A percentile compares a stretch with the other conserved stretches of the same genome.
Evolutionary conservation across 2,797 vertebrate genomes (phyloP).

Genomic region (Sparidentex hasta): DNA sequence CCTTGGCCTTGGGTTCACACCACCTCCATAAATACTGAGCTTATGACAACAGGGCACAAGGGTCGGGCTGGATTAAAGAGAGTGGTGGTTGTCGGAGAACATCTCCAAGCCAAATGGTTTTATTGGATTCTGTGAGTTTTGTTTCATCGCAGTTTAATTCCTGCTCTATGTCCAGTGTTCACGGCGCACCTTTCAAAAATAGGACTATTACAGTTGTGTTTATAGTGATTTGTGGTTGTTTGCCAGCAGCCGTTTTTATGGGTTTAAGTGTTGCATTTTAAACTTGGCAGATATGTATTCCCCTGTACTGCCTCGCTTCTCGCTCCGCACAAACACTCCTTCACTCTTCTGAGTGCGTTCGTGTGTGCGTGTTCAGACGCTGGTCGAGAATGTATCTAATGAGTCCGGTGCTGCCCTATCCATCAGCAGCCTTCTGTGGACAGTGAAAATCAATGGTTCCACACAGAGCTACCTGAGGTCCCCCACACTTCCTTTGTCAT

Average conservation of each 20-base stretch:
- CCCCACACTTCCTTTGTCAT: slow-evolving; percentile 86
- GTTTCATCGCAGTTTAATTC: slow-evolving; percentile 16
- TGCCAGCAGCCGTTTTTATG: slow-evolving; percentile 18
- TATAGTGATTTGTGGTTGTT: not conserved
- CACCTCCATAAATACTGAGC: slow-evolving; percentile 80
- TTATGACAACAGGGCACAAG: slow-evolving; percentile 74
- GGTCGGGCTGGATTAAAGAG: slow-evolving; percentile 65
- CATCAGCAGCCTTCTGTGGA: slow-evolving; percentile 78
- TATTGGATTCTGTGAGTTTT: slow-evolving; percentile 10
- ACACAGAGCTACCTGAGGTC: slow-evolving; percentile 83
- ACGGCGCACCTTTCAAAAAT: slow-evolving; percentile 12
- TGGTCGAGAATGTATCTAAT: slow-evolving; percentile 76
- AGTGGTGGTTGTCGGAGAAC: slow-evolving; percentile 23
- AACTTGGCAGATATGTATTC: slow-evolving; percentile 20
- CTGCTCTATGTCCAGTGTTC: slow-evolving; percentile 14
- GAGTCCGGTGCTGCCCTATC: slow-evolving; percentile 71
- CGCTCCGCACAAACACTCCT: slow-evolving; percentile 6
- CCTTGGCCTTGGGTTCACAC: slow-evolving; percentile 65
- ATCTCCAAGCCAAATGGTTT: slow-evolving; percentile 46
- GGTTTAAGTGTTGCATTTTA: slow-evolving; percentile 35
- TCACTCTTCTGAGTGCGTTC: slow-evolving; percentile 2
- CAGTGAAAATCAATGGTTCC: slow-evolving; percentile 83
- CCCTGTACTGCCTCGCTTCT: slow-evolving; percentile 5
- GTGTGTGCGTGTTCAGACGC: slow-evolving; percentile 61
- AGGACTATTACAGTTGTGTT: not conserved